phyloP scores from a whole-genome alignment of 2,113 vertebrate species.

The Panurus biarmicus region DNA sequence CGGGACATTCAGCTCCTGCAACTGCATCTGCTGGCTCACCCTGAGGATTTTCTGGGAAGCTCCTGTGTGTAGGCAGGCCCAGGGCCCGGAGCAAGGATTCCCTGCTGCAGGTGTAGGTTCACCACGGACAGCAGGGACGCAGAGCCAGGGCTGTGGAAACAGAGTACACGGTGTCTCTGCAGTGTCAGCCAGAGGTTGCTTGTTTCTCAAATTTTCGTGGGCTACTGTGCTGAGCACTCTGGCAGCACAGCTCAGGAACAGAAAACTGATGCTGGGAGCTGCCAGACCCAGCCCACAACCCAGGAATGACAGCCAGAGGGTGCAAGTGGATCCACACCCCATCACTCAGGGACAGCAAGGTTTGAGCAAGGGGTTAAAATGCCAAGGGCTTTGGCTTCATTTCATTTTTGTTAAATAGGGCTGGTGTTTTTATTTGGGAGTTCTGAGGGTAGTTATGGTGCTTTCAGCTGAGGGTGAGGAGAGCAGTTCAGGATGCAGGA shows the following conservation, averaged over 20 bases:
- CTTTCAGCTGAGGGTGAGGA: background rate
- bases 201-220: background rate
- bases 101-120: accelerated
- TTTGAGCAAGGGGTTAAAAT: background rate
- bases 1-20: background rate
- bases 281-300: background rate
- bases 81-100: background rate
- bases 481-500: accelerated
- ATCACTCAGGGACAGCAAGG: accelerated
- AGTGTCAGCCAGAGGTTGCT: background rate
- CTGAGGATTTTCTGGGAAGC: background rate
- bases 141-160: background rate
- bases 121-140: accelerated
- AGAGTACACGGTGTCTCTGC: background rate
- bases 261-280: background rate
- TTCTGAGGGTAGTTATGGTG: background rate
- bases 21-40: background rate
- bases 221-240: background rate
- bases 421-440: background rate
- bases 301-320: accelerated
- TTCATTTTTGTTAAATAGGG: background rate
- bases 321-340: accelerated
- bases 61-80: background rate
- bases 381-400: background rate
- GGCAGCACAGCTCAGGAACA: background rate